Evolutionary conservation across 2,797 vertebrate species (phyloP), one percentile per base, ranked within the genome.

Genomic region (Sebastes iracundus): DNA sequence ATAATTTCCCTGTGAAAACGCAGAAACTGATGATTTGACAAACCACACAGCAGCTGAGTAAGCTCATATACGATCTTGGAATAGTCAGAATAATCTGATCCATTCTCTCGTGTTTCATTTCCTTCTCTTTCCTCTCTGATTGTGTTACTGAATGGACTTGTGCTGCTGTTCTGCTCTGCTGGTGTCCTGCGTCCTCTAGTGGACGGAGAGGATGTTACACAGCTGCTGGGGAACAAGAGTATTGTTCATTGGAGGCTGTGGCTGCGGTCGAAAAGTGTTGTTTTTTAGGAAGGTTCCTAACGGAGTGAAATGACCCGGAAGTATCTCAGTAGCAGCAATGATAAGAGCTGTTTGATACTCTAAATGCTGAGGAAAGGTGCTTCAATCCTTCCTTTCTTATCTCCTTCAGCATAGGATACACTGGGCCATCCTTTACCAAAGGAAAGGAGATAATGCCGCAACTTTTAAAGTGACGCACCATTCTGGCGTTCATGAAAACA

Each of bases 91-190:
- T 49, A 64, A 86, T 60, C 59, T 78, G 72, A 89, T 87, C 83
- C 56, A 6, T 20, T 77, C n/a, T 79, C 81, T 90, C 67, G 9
- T 65, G 59, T 90, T 89, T 87, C 85, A 66, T 74, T 74, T 71
- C 60, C 20, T 61, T 58, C 20, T 62, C 53, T 75, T 13, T 60
- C n/a, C 11, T 49, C 20, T 42, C 5, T 85, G 23, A 60, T 62
- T 77, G 65, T 77, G 25, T 76, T 22, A 16, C 38, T 79, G 62
- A 78, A 65, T 59, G 2, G 8, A 60, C 0, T 16, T 13, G 7
- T 18, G 59, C 25, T 11, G 38, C 62, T 55, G 25, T 1, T 25
- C 69, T 46, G 27, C 32, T 59, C 35, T 49, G 30, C 18, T 4
- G 38, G 12, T 58, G 16, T 59, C 9, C 4, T 25, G 35, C 18